Evolutionary conservation across 1,140 invertebrate species (phyloP).

Genomic region (Cyrtorhinus lividipennis): DNA sequence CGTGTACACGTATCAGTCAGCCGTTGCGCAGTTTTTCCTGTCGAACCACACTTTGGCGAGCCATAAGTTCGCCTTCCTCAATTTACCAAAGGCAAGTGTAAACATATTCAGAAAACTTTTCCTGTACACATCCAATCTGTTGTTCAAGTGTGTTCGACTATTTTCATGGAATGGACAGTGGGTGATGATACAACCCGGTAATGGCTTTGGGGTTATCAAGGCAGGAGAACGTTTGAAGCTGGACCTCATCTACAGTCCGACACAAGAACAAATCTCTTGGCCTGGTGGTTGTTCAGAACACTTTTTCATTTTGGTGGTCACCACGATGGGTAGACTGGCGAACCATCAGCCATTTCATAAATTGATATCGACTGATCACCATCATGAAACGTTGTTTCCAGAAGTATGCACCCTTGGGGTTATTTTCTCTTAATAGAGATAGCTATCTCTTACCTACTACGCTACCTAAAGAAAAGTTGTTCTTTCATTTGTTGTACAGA

Average conservation of each 20-base stretch:
- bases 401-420: not conserved
- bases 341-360: not conserved
- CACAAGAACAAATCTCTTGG: not conserved
- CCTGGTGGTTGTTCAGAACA: constrained; percentile 1
- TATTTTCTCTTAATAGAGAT: not conserved
- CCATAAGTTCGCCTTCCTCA: constrained; percentile 15
- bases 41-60: constrained; percentile 4
- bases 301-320: constrained; percentile 3
- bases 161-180: constrained; percentile 10
- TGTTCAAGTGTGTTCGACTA: not conserved
- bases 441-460: not conserved
- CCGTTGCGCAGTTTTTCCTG: not conserved
- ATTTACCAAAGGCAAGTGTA: constrained; percentile 10
- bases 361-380: not conserved
- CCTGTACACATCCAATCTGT: not conserved
- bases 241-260: constrained; percentile 14
- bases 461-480: not conserved
- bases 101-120: not conserved
- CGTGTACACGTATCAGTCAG: constrained; percentile 17
- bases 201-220: constrained; percentile 8
- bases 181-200: constrained; percentile 17
- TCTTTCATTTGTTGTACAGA: not conserved
- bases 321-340: constrained; percentile 11
- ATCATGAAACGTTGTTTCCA: not conserved
- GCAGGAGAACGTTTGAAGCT: constrained; percentile 15